These are phyloP conservation scores for Plecturocebus donacophilus DNA, from an alignment of 2,113 vertebrate genomes.

Conservation along the genomic window DNA sequence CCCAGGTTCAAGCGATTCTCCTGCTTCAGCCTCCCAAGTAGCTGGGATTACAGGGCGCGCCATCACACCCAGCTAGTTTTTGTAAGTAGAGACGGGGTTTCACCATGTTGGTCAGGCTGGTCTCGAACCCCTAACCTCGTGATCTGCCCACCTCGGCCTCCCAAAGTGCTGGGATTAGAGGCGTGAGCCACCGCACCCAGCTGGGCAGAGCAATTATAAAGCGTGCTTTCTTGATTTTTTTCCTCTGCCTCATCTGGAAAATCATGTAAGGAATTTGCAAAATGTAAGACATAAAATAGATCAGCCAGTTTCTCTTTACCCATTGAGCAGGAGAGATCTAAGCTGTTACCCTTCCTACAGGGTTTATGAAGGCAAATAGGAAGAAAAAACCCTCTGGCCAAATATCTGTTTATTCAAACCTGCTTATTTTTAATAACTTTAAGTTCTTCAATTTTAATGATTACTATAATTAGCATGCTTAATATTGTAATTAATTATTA, in stretches of 20 bases:
- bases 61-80: too few relatives aligned
- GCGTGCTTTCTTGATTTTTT: neutral
- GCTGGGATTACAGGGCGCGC: too few relatives aligned
- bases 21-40: too few relatives aligned
- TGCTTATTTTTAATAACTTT: conserved; percentile 48
- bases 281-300: conserved; percentile 35
- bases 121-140: too few relatives aligned
- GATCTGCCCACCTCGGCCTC: too few relatives aligned
- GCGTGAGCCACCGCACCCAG: too few relatives aligned
- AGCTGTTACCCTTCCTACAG: neutral
- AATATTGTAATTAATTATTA: neutral
- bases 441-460: conserved; percentile 16
- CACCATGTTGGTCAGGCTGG: too few relatives aligned
- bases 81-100: too few relatives aligned
- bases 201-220: neutral
- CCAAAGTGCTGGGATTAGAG: too few relatives aligned
- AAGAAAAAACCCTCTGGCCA: conserved; percentile 21
- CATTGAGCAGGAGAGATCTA: neutral
- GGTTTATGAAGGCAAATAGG: neutral
- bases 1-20: too few relatives aligned
- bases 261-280: conserved; percentile 6
- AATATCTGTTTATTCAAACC: conserved; percentile 15
- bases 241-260: conserved; percentile 5
- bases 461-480: neutral
- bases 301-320: neutral